These are phyloP conservation scores for Lepidochitona cinerea DNA, from an alignment of 2,888 invertebrate species.

Conservation along the genomic window DNA sequence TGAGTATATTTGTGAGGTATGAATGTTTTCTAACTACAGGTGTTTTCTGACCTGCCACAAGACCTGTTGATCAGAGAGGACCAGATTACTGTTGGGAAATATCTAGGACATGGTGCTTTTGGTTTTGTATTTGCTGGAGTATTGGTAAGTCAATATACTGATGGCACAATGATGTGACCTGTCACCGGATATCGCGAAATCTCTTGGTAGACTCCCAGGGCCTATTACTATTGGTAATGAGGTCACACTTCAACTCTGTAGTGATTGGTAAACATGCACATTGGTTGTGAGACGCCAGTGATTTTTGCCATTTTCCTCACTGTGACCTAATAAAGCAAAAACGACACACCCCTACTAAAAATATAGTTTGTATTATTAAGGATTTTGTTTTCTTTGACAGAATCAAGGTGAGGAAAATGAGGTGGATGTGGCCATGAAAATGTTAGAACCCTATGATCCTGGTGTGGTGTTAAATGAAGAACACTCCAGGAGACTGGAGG, in stretches of 20 bases:
- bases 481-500: background rate
- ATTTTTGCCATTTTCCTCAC: too few species aligned
- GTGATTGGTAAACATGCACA: too few species aligned
- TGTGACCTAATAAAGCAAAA: too few species aligned
- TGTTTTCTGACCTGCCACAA: slow-evolving; percentile 90
- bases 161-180: too few species aligned
- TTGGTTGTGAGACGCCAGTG: too few species aligned
- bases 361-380: too few species aligned
- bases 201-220: too few species aligned
- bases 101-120: slow-evolving; percentile 95
- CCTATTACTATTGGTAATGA: too few species aligned
- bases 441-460: slow-evolving; percentile 78
- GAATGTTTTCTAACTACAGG: slow-evolving; percentile 48
- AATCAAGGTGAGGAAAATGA: slow-evolving; percentile 40
- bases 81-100: slow-evolving; percentile 79
- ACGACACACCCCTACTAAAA: too few species aligned
- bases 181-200: too few species aligned
- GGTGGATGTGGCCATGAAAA: slow-evolving; percentile 89
- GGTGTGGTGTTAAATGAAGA: background rate
- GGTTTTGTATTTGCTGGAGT: slow-evolving; percentile 86
- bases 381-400: background rate
- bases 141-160: slow-evolving; percentile 26
- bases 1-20: too few species aligned
- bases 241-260: too few species aligned
- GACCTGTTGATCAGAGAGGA: slow-evolving; percentile 83